Percentiles rank a stretch among this genome's conserved stretches.
Conservation (phyloP, 2,888 invertebrate species). For the Drosophila ezoana region DNA sequence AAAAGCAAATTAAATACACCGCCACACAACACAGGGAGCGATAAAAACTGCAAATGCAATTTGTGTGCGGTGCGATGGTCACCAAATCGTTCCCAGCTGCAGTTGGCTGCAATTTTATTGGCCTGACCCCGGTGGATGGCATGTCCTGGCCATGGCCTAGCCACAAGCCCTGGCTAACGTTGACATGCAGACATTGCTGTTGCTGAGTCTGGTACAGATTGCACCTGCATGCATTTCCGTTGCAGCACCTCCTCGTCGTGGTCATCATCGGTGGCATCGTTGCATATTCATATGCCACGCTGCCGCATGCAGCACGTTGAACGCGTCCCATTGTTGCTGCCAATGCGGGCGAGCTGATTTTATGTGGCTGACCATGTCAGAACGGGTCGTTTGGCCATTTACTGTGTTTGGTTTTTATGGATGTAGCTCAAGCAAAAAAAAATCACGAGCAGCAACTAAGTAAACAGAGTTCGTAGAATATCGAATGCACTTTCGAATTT, state of each 20-base stretch:
- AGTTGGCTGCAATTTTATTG: conserved; percentile 70
- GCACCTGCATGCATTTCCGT: conserved; percentile 71
- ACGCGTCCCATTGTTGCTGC: conserved; percentile 56
- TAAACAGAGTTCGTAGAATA: not conserved
- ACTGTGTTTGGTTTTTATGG: conserved; percentile 65
- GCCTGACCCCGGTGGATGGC: conserved; percentile 41
- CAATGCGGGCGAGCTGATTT: conserved; percentile 73
- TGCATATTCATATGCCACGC: conserved; percentile 69
- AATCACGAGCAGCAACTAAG: conserved; percentile 19
- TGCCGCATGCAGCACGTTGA: conserved; percentile 2
- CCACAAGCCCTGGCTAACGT: conserved; percentile 49
- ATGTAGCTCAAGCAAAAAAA: conserved; percentile 33
- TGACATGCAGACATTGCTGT: conserved; percentile 53
- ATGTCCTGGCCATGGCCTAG: conserved; percentile 22
- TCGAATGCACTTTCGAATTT: conserved; percentile 38
- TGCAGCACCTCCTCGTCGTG: conserved; percentile 45
- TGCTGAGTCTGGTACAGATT: conserved; percentile 65
- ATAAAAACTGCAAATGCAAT: conserved; percentile 73
- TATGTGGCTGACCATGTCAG: conserved; percentile 69
- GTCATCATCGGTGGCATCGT: conserved; percentile 67
- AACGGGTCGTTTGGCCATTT: conserved; percentile 64
- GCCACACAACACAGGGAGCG: conserved; percentile 8
- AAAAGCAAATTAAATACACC: conserved; percentile 64
- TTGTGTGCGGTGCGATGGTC: conserved; percentile 48
- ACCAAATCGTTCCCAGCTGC: conserved; percentile 67